phyloP scores from a whole-genome alignment of 2,113 vertebrate genomes.

The Centrocercus urophasianus region DNA sequence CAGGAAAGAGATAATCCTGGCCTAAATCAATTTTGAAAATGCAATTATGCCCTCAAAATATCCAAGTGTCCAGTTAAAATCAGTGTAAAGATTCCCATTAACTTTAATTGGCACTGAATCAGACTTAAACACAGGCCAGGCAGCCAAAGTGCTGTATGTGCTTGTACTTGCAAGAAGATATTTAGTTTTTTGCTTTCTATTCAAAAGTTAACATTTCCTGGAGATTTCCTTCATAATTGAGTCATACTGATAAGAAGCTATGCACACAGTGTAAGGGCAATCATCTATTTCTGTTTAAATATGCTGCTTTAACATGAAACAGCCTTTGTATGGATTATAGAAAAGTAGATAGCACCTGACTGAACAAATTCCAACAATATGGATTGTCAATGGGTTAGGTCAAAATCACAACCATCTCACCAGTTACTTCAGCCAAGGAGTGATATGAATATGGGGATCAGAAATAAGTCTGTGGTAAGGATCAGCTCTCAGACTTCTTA shows the following conservation, averaged over 20 bases:
- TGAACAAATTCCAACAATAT: not conserved
- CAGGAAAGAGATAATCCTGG: not conserved
- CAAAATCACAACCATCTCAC: not conserved
- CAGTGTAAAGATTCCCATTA: not conserved
- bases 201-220: not conserved
- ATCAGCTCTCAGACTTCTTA: not conserved
- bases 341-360: not conserved
- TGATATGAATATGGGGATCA: not conserved
- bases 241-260: not conserved
- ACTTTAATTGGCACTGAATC: not conserved
- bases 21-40: not conserved
- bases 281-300: not conserved
- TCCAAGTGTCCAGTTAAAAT: not conserved
- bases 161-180: not conserved
- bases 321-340: not conserved
- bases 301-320: not conserved
- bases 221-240: not conserved
- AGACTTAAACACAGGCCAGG: not conserved
- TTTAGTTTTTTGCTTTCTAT: not conserved
- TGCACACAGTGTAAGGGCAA: not conserved
- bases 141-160: not conserved
- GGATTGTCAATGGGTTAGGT: not conserved
- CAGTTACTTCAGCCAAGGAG: not conserved
- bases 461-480: not conserved
- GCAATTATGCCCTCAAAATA: not conserved